Evolutionary conservation across 2,797 vertebrate species (phyloP).

Genomic region (Acanthurus leucopareius): DNA sequence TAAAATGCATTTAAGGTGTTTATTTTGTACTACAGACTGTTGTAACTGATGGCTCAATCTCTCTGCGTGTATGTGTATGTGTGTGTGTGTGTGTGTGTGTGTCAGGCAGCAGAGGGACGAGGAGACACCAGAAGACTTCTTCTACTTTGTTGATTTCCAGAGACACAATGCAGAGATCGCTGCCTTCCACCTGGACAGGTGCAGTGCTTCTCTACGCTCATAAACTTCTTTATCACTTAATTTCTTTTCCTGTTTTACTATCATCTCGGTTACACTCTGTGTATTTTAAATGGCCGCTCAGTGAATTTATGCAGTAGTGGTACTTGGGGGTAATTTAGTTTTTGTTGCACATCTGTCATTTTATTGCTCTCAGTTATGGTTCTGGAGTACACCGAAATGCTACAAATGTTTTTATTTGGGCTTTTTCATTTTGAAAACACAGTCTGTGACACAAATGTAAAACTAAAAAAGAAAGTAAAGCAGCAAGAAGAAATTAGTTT

Average conservation of each 20-base stretch:
- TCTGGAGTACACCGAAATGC: slow-evolving; percentile 7
- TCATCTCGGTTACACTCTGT: background rate
- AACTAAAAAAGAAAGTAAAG: background rate
- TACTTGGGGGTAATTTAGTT: slow-evolving; percentile 29
- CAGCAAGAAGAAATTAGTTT: background rate
- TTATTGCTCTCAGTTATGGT: slow-evolving; percentile 31
- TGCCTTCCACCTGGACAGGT: slow-evolving; percentile 98
- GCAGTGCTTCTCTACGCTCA: slow-evolving; percentile 11
- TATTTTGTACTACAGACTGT: slow-evolving; percentile 21
- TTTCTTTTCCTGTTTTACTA: slow-evolving; percentile 10
- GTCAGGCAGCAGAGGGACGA: slow-evolving; percentile 93
- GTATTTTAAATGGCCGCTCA: slow-evolving; percentile 11
- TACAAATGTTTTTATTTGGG: slow-evolving; percentile 15
- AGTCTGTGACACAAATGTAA: background rate
- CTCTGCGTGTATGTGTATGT: slow-evolving; percentile 47
- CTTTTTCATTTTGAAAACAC: slow-evolving; percentile 2
- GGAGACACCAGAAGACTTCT: slow-evolving; percentile 92
- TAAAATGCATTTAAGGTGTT: slow-evolving; percentile 21
- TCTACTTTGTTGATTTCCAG: slow-evolving; percentile 97
- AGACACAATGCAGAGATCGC: slow-evolving; percentile 98
- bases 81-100: slow-evolving; percentile 48
- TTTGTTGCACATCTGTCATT: slow-evolving; percentile 46
- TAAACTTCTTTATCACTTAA: slow-evolving; percentile 2
- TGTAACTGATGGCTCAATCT: slow-evolving; percentile 5
- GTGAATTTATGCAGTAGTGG: background rate